Base-by-base conservation (phyloP, 1,140 invertebrate genomes). In the Drosophila arawakana region DNA sequence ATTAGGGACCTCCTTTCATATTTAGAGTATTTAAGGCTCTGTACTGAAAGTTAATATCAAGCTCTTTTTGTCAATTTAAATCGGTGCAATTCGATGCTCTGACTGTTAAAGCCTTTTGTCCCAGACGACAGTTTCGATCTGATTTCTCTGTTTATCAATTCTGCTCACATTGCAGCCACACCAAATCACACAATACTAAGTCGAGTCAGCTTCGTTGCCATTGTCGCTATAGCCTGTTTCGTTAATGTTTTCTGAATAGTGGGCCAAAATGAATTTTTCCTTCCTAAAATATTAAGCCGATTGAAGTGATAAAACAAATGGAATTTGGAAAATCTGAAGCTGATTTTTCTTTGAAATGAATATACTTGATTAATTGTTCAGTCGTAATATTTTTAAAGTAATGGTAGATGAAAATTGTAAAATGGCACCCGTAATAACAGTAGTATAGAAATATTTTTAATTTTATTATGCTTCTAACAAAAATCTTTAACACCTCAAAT, bases 131-230 rank as follows among this genome's bases (percentile, higher is more conserved):
- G 54, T 11, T 18, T 50, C 21, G 62, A 54, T 44, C 55, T 59
- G 47, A 43, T 34, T 63, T 46, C 21, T 65, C 80, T 83, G 83
- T 50, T 88, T 88, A 76, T 66, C 54, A 88, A 88, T 88, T 88
- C 83, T 47, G 39, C 49, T 70, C 80, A 89, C 83, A 88, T 60
- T 67, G 71, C 39, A 41, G 34, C 61, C 41, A 60, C 57, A 54
- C 63, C 65, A 60, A 60, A 47, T 49, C 69, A 59, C 55, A 59
- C 60, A 46, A 63, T 72, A 78, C 54, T 50, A 74, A 67, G 71
- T 74, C 72, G 58, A 47, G 63, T 47, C 71, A 73, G 75, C 80
- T 83, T 70, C 83, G 71, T 73, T 82, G 59, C 68, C 81, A 83
- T 83, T 83, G 82, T 83, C 80, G 58, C 80, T 57, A 46, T 18